Evolutionary conservation across 2,888 invertebrate genomes (phyloP), one percentile per base, ranked within the genome.

Genomic region (Tachystola acroxantha): DNA sequence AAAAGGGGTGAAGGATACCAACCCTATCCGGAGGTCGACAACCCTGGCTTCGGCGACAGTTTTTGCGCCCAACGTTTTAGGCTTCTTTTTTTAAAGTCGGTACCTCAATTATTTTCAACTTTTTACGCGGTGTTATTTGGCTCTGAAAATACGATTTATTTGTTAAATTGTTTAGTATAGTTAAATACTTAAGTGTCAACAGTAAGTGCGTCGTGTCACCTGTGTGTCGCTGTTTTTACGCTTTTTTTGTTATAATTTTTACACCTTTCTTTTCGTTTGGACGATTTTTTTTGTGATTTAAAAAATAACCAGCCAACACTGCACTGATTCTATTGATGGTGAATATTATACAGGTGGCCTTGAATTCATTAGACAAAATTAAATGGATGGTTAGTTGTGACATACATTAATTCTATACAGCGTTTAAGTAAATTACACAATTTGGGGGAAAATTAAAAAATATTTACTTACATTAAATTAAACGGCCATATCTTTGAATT

Each of bases 31-130:
- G 59, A 50, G 82, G 74, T 76, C 80, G 63, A 49, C 69, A 71
- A 75, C 74, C 74, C 60, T 53, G 48, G 46, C 60, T 53, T 52
- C 64, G 62, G 65, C 69, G 82, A 80, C 80, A 77, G 70, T 84
- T 85, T 84, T 86, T 84, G 79, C 70, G 54, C 61, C 46, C 50
- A 58, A 64, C 63, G 65, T 75, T 74, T 79, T 78, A 75, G 71
- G 68, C 63, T 65, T 76, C 71, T 72, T 73, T 72, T 74, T 72
- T 68, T 60, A 62, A 53, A 47, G 47, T 57, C 59, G 62, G 61
- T 68, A 63, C 71, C 68, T 69, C 81, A 82, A 84, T 84, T 81
- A 84, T 81, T 84, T 77, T 68, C 61, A 66, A 78, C 69, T 82
- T 81, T 82, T 84, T 81, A 70, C 70, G 54, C 33, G 50, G 12